A percentile compares a stretch with the other conserved stretches of the same genome.
Conservation (phyloP, 2,888 invertebrate species). For the Seira ritae region DNA sequence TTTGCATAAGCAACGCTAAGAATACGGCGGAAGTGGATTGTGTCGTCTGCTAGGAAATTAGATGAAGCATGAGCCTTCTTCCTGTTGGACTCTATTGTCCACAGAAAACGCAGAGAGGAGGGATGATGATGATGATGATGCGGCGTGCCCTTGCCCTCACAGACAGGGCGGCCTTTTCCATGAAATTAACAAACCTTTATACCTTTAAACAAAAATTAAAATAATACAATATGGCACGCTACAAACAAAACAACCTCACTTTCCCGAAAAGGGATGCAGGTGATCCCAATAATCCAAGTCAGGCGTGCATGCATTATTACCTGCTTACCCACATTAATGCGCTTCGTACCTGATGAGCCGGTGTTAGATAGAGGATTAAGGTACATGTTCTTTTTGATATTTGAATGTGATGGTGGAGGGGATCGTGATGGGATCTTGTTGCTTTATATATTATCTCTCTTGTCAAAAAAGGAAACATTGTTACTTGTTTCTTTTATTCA, state of each 20-base stretch:
- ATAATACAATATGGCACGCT: slow-evolving; percentile 29
- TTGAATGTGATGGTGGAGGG: neutral
- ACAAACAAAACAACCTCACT: neutral
- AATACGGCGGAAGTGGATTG: slow-evolving; percentile 32
- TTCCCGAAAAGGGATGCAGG: slow-evolving; percentile 57
- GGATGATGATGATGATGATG: neutral
- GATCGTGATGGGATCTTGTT: neutral
- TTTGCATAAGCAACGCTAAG: no score
- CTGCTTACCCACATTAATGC: neutral
- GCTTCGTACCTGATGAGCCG: slow-evolving; percentile 16
- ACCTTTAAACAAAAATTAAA: neutral
- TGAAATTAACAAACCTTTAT: neutral
- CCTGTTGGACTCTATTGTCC: slow-evolving; percentile 42
- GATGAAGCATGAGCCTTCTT: slow-evolving; percentile 45
- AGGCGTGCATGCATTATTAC: slow-evolving; percentile 23
- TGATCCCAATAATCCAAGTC: slow-evolving; percentile 37
- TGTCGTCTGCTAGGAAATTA: slow-evolving; percentile 35
- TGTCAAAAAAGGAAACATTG: slow-evolving; percentile 30
- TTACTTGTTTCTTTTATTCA: slow-evolving; percentile 28
- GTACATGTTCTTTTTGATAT: neutral
- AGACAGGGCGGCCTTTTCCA: no score
- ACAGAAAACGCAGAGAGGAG: slow-evolving; percentile 22
- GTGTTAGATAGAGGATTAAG: neutral
- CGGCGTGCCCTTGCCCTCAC: no score
- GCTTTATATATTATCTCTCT: neutral